Conservation (phyloP, 2,113 vertebrate genomes). For the Crotalus horridus region DNA sequence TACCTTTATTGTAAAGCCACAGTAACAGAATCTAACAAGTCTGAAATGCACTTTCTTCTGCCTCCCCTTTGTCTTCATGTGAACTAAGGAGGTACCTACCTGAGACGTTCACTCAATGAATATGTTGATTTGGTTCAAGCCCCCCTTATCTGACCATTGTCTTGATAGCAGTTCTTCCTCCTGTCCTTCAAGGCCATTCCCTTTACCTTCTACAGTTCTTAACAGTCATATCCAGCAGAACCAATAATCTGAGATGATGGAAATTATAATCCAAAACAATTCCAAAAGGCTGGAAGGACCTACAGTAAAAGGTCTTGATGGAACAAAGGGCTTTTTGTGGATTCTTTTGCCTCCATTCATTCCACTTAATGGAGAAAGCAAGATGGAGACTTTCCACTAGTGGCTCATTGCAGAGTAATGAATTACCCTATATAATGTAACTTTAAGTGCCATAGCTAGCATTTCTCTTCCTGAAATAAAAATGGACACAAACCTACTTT, state of each 20-base stretch:
- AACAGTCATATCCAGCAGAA: neutral
- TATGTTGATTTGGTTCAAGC: neutral
- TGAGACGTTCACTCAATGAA: neutral
- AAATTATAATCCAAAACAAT: neutral
- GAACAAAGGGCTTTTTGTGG: neutral
- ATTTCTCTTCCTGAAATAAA: neutral
- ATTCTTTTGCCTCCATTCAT: neutral
- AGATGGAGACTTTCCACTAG: neutral
- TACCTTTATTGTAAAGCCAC: neutral
- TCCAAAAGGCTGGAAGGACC: neutral
- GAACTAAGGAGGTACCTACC: neutral
- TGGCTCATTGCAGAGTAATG: neutral
- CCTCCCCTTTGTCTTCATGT: neutral
- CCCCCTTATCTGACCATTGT: neutral
- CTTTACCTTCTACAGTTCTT: neutral
- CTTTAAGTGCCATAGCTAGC: slow-evolving; percentile 13
- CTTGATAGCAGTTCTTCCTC: neutral
- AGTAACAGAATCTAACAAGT: neutral
- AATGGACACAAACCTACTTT: neutral
- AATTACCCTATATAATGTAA: slow-evolving; percentile 8
- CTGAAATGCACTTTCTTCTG: neutral
- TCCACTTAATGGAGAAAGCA: neutral
- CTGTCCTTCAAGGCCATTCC: neutral
- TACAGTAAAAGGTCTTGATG: neutral
- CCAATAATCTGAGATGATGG: neutral